A percentile compares a stretch with the other conserved stretches of the same genome.
Conservation (phyloP, 2,888 invertebrate genomes). For the Volucella zonaria region DNA sequence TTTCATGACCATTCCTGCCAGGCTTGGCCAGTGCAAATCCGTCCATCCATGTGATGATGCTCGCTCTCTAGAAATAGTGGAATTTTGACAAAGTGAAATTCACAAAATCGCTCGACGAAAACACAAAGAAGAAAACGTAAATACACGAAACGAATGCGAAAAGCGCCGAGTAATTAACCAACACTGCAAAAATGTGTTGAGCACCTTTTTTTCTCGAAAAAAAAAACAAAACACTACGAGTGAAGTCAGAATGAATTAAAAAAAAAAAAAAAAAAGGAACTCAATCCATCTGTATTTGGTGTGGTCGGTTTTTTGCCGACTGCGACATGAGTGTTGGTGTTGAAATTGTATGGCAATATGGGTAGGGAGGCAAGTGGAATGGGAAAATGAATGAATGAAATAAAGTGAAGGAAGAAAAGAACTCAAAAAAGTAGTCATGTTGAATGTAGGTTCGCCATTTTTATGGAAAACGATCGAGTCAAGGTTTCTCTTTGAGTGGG, state of each 20-base stretch:
- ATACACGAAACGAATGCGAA: neutral
- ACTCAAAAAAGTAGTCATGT: slow-evolving; percentile 37
- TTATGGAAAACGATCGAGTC: slow-evolving; percentile 58
- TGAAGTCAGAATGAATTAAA: slow-evolving; percentile 22
- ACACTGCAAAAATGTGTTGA: slow-evolving; percentile 51
- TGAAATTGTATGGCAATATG: slow-evolving; percentile 7
- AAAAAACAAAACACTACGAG: neutral
- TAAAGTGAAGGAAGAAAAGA: slow-evolving; percentile 35
- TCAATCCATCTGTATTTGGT: slow-evolving; percentile 56
- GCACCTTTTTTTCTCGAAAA: slow-evolving; percentile 30
- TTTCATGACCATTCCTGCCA: neutral
- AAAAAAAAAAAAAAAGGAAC: slow-evolving; percentile 31
- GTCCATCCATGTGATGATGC: too few species aligned
- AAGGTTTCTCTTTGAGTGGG: slow-evolving; percentile 71
- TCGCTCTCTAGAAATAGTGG: neutral
- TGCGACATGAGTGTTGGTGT: slow-evolving; percentile 39
- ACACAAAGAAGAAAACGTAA: slow-evolving; percentile 35
- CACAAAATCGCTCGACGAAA: slow-evolving; percentile 19
- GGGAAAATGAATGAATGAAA: slow-evolving; percentile 6
- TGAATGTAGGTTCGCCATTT: slow-evolving; percentile 41
- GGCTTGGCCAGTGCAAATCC: too few species aligned
- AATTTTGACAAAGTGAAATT: slow-evolving; percentile 9
- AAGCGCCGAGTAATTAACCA: slow-evolving; percentile 53
- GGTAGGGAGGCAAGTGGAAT: neutral
- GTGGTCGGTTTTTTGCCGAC: slow-evolving; percentile 5